These are phyloP conservation scores for Crotalus helleri DNA, from an alignment of 2,113 vertebrate genomes.

Conservation along the genomic window DNA sequence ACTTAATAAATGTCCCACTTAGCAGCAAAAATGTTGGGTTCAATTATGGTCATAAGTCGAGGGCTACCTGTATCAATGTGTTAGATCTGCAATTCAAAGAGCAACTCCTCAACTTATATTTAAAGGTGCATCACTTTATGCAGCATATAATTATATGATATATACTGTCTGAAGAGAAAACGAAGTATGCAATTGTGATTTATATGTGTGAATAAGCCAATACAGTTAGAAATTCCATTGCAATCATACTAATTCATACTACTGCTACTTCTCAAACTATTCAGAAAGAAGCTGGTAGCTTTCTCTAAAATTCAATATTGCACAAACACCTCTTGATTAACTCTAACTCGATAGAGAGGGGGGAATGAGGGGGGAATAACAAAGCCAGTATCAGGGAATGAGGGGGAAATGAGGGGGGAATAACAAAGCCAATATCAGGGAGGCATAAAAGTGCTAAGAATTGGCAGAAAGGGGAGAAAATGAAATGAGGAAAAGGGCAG, in stretches of 20 bases:
- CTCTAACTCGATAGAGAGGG: background rate
- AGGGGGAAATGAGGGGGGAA: background rate
- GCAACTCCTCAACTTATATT: background rate
- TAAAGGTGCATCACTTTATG: background rate
- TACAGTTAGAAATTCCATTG: background rate
- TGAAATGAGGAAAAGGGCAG: background rate
- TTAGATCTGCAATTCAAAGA: background rate
- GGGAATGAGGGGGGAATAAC: no score
- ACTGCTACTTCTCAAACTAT: background rate
- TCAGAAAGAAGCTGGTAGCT: background rate
- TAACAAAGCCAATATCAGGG: background rate
- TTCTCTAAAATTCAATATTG: background rate
- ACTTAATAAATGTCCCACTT: background rate
- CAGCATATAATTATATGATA: background rate
- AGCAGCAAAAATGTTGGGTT: background rate
- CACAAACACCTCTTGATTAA: background rate
- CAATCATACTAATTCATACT: background rate
- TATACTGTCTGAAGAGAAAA: background rate
- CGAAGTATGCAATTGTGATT: background rate
- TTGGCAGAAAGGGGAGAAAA: background rate
- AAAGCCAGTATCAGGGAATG: no score
- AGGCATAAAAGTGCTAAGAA: background rate
- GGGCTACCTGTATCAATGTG: background rate
- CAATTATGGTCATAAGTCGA: background rate
- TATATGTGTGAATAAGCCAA: background rate